Evolutionary conservation across 2,797 vertebrate species (phyloP).

Genomic region (Phrynocephalus forsythii): DNA sequence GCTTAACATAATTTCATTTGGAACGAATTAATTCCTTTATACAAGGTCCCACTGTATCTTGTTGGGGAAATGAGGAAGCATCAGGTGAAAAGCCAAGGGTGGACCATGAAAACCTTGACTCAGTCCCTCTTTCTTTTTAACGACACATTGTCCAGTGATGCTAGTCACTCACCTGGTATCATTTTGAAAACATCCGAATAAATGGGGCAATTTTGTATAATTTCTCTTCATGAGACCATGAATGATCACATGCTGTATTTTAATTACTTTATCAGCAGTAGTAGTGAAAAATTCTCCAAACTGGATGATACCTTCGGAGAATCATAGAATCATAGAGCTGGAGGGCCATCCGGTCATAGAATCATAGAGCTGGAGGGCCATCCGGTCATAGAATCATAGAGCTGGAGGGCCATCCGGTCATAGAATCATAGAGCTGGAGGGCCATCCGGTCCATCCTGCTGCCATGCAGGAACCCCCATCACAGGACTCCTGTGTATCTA

Average conservation of each 20-base stretch:
- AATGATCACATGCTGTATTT: neutral
- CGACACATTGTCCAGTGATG: neutral
- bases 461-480: too few relatives aligned
- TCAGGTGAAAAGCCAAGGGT: neutral
- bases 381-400: too few relatives aligned
- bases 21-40: too few relatives aligned
- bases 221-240: neutral
- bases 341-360: too few relatives aligned
- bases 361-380: too few relatives aligned
- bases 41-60: neutral
- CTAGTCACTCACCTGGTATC: neutral
- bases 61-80: slow-evolving; percentile 40
- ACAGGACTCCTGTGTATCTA: too few relatives aligned
- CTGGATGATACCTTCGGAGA: neutral
- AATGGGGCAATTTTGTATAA: neutral
- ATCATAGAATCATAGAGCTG: too few relatives aligned
- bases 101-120: neutral
- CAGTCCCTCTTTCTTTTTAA: neutral
- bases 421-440: too few relatives aligned
- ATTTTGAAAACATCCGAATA: neutral
- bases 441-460: too few relatives aligned
- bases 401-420: too few relatives aligned
- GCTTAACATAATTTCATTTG: too few relatives aligned
- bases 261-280: too few relatives aligned
- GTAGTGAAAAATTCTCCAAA: neutral